Conservation (phyloP, 1,140 invertebrate species). For the Penaeus japonicus region DNA sequence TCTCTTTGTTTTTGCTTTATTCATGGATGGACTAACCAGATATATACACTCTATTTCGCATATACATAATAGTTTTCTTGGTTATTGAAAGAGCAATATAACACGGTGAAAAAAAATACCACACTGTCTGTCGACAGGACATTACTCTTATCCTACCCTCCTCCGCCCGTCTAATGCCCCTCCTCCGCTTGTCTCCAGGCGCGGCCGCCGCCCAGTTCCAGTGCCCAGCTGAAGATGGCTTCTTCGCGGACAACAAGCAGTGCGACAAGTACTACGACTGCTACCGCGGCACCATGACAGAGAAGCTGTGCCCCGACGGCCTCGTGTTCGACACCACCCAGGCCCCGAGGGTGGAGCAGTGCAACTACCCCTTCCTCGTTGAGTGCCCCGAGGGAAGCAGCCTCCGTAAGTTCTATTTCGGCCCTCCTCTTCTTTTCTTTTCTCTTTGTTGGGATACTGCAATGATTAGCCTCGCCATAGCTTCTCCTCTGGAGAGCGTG, state of each 20-base stretch:
- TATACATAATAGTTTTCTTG: too few species aligned
- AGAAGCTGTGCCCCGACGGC: slow-evolving; percentile 81
- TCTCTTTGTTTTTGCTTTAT: too few species aligned
- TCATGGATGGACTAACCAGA: too few species aligned
- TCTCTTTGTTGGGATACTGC: background rate
- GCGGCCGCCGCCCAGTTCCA: slow-evolving; percentile 39
- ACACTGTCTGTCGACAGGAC: too few species aligned
- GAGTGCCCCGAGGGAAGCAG: slow-evolving; percentile 78
- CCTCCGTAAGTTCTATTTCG: slow-evolving; percentile 75
- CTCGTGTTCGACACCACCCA: slow-evolving; percentile 78
- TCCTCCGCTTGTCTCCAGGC: background rate
- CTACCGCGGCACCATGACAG: slow-evolving; percentile 72
- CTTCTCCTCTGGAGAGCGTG: too few species aligned
- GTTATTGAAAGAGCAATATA: too few species aligned
- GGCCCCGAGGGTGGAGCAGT: slow-evolving; percentile 77
- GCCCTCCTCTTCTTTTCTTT: background rate
- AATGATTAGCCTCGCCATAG: background rate
- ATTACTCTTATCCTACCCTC: background rate
- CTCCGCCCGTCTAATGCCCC: background rate
- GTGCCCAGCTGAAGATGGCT: slow-evolving; percentile 78
- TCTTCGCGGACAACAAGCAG: slow-evolving; percentile 77
- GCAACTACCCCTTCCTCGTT: slow-evolving; percentile 81
- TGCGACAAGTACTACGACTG: slow-evolving; percentile 86
- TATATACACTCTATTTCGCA: too few species aligned
- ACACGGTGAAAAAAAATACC: too few species aligned